Evolutionary conservation across 2,113 vertebrate genomes (phyloP).

Genomic region (Pseudorasbora parva): DNA sequence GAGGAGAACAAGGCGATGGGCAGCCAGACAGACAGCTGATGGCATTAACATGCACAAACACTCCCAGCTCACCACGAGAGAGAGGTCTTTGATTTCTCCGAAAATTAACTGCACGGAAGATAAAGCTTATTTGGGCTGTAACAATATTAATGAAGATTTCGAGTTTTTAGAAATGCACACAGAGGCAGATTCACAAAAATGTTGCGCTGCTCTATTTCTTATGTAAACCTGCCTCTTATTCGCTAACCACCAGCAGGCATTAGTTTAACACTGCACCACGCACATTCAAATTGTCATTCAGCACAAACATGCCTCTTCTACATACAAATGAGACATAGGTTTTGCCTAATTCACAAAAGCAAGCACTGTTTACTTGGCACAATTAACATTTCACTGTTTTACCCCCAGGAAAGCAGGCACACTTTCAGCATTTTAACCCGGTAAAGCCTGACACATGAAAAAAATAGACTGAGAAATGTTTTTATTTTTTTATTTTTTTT

Average conservation of each 20-base stretch:
- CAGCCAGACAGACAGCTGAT: slow-evolving; percentile 60
- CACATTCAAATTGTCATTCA: not conserved
- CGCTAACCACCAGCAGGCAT: not conserved
- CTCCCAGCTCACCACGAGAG: slow-evolving; percentile 5
- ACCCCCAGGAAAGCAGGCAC: not conserved
- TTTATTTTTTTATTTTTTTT: no score
- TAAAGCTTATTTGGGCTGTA: slow-evolving; percentile 1
- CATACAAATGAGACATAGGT: not conserved
- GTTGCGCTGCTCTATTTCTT: not conserved
- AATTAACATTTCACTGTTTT: not conserved
- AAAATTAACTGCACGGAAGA: not conserved
- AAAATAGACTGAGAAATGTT: not conserved
- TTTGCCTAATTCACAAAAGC: not conserved
- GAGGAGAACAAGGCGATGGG: slow-evolving; percentile 68
- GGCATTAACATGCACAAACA: slow-evolving; percentile 60
- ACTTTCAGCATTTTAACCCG: not conserved
- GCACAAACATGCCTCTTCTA: not conserved
- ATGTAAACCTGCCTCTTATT: not conserved
- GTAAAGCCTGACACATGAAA: not conserved
- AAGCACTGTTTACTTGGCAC: not conserved
- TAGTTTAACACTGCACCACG: not conserved
- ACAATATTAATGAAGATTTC: not conserved
- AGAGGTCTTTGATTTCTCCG: slow-evolving; percentile 9
- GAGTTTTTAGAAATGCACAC: not conserved
- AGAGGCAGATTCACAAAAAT: no score